Conservation (phyloP, 2,113 vertebrate species). For the Ibidorhyncha struthersii region DNA sequence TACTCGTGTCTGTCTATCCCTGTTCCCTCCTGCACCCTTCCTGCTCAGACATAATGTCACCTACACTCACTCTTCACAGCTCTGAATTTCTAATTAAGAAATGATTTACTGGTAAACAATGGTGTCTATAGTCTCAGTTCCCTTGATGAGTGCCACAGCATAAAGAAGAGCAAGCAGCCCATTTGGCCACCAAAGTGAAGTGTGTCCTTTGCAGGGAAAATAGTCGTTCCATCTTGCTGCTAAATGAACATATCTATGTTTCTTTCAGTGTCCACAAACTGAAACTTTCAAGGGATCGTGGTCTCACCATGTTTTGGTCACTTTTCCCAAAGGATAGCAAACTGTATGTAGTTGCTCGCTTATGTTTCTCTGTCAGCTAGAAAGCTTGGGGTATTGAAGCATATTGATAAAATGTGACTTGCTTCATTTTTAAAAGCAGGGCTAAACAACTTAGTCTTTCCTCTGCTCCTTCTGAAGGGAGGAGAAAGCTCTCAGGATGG, state of each 20-base stretch:
- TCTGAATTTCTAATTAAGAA: not conserved
- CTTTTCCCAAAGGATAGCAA: not conserved
- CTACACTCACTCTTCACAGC: not conserved
- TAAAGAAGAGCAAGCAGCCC: not conserved
- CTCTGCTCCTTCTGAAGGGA: not conserved
- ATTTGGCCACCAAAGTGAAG: not conserved
- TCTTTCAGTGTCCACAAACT: not conserved
- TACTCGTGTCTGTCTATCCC: not conserved
- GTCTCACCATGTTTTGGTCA: not conserved
- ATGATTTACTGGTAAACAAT: not conserved
- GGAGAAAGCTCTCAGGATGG: not conserved
- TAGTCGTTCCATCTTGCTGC: not conserved
- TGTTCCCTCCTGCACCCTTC: not conserved
- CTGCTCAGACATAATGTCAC: not conserved
- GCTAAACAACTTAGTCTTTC: not conserved
- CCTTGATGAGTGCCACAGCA: not conserved
- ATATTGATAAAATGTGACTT: not conserved
- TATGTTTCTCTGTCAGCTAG: not conserved
- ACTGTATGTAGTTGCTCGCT: not conserved
- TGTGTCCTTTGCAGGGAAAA: not conserved
- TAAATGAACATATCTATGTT: not conserved
- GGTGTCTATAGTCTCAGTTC: not conserved
- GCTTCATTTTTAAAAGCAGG: not conserved
- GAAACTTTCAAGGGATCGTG: rapidly evolving
- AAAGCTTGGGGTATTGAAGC: not conserved